Evolutionary conservation across 2,797 vertebrate species (phyloP), one percentile per base, ranked within the genome.

Genomic region (Hyperoplus immaculatus): DNA sequence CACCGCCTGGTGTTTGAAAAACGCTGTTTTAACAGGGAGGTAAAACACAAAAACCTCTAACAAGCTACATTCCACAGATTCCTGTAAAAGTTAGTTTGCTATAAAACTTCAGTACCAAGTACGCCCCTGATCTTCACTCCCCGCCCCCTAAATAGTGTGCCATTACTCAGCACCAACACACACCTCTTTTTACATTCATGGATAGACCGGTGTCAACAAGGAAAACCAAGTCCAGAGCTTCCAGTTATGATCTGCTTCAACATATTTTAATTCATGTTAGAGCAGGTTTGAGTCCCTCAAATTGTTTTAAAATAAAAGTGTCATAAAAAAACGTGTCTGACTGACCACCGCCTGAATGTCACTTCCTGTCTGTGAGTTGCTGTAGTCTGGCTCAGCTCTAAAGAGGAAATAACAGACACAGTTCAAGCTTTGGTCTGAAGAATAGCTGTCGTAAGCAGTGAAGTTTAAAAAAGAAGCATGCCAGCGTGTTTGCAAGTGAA

Each of bases 61-160:
- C n/a, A 2, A 62, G 60, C 71, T 58, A 65, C 90, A 93, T 94
- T 92, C 89, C 90, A 63, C 64, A 91, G 76, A 93, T 91, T 93
- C 87, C 75, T 82, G 62, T 13, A 5, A 5, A 46, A 73, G 68
- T 78, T 82, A 3, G 72, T 69, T 61, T 77, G 4, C 57, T 18
- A 4, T 38, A 42, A 42, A 75, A 42, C 21, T 58, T 55, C 55
- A 41, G 57, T 43, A 12, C 18, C 62, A 66, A 42, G n/a, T 54
- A 62, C 57, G n/a, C 16, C 21, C 46, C 18, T 55, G 49, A 49
- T n/a, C 73, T 53, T 39, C 21, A 54, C 56, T 18, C 7, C 29
- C 1, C 47, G 12, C 21, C 3, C 2, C 3, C 3, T 14, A 16
- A 39, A 45, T 77, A 59, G 29, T 4, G n/a, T 8, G n/a, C 49